phyloP scores from a whole-genome alignment of 2,113 vertebrate genomes.

The Scortum barcoo region DNA sequence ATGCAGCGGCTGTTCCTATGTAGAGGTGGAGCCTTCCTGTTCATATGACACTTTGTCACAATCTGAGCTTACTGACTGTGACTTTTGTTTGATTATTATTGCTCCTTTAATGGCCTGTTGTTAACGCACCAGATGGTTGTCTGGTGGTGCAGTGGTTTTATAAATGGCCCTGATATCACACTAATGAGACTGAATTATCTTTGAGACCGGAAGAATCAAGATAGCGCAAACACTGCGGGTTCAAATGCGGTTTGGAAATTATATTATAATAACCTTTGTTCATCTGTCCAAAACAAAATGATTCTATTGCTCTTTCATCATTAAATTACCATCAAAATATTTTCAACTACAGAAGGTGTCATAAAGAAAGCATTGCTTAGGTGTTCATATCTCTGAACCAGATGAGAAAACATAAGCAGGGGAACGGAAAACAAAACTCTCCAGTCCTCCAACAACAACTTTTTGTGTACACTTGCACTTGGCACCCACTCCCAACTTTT shows the following conservation, averaged over 20 bases:
- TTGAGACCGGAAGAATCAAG: not conserved
- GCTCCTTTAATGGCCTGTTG: conserved; percentile 33
- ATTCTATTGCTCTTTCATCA: not conserved
- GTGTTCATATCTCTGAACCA: not conserved
- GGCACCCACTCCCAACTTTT: not conserved
- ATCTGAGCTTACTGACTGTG: conserved; percentile 29
- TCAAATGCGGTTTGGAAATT: not conserved
- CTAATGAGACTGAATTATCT: conserved; percentile 13
- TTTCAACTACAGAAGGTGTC: not conserved
- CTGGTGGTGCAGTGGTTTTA: conserved; percentile 7
- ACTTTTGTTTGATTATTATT: conserved; percentile 42
- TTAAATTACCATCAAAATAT: not conserved
- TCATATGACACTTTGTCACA: conserved; percentile 14
- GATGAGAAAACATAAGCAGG: conserved; percentile 12
- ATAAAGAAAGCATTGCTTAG: not conserved
- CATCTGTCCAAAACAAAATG: not conserved
- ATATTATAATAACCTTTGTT: not conserved
- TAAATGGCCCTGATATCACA: conserved; percentile 22
- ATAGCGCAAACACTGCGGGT: not conserved
- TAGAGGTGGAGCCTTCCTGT: not conserved
- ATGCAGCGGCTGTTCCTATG: not conserved
- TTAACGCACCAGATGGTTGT: conserved; percentile 42
- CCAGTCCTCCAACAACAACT: not conserved
- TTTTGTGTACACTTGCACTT: not conserved
- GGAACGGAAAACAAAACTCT: not conserved